Conservation (phyloP, 2,888 invertebrate species). For the Ormyrus rosae region DNA sequence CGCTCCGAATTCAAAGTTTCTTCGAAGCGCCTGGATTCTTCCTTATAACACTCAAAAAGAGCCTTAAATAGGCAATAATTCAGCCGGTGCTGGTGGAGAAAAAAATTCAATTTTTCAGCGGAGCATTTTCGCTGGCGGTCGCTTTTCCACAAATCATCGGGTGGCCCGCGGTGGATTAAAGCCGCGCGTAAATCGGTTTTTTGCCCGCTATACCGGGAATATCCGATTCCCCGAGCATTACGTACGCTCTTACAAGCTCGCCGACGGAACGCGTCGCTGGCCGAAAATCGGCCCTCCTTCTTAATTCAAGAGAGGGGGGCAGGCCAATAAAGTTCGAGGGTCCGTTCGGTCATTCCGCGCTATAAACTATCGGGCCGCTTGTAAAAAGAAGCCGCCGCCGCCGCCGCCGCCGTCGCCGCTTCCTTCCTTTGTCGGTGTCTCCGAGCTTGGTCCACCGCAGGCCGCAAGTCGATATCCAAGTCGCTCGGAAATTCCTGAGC, state of each 20-base stretch:
- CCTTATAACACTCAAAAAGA: too few relatives aligned
- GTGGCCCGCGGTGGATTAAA: neutral
- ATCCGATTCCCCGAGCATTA: constrained; percentile 20
- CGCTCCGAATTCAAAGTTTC: too few relatives aligned
- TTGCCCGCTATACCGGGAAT: neutral
- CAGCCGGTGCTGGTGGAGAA: neutral
- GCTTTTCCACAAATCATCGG: constrained; percentile 1
- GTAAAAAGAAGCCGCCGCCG: constrained; percentile 18
- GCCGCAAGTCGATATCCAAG: constrained; percentile 12
- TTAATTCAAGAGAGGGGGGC: constrained; percentile 40
- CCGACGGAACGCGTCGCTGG: neutral
- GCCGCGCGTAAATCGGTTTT: constrained; percentile 11
- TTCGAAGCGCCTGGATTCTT: too few relatives aligned
- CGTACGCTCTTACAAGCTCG: neutral
- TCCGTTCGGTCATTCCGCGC: constrained; percentile 9
- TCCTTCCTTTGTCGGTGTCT: constrained; percentile 25
- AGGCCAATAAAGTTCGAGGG: constrained; percentile 38
- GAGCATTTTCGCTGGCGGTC: neutral
- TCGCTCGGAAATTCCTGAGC: constrained; percentile 14
- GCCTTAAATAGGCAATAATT: too few relatives aligned
- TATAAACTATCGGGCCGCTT: constrained; percentile 32
- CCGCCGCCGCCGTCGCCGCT: neutral
- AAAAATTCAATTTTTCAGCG: neutral
- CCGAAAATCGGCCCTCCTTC: constrained; percentile 17
- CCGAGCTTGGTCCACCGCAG: neutral